phyloP scores from a whole-genome alignment of 1,140 invertebrate species.

The Drosophila kepulauana region DNA sequence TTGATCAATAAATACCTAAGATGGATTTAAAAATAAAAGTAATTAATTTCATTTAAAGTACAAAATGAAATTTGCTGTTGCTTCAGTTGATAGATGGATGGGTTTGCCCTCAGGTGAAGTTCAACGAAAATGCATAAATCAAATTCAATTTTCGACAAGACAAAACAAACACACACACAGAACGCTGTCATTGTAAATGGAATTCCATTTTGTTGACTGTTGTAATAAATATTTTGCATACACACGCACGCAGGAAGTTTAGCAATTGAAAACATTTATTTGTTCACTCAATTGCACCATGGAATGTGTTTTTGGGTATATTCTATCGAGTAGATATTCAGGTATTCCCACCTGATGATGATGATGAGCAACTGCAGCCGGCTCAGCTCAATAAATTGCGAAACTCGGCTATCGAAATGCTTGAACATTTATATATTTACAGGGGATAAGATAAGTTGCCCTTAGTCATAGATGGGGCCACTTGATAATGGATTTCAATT shows the following conservation, averaged over 20 bases:
- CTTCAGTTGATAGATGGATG: neutral
- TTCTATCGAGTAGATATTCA: too few relatives aligned
- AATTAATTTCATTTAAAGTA: too few relatives aligned
- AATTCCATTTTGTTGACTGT: conserved; percentile 60
- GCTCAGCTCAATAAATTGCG: neutral
- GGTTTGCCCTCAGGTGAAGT: neutral
- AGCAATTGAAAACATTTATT: conserved; percentile 39
- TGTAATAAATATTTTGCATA: conserved; percentile 40
- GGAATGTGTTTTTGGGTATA: neutral
- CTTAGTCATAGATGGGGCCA: neutral
- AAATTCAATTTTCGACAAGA: conserved; percentile 12
- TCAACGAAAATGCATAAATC: conserved; percentile 19
- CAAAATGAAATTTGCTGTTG: too few relatives aligned
- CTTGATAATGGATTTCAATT: conserved; percentile 18
- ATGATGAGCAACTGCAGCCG: conserved; percentile 24
- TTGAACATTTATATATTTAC: neutral
- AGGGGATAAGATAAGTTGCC: too few relatives aligned
- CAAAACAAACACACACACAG: neutral
- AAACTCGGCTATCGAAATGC: conserved; percentile 1
- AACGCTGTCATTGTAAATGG: conserved; percentile 43
- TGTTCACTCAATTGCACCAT: conserved; percentile 50
- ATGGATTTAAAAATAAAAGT: too few relatives aligned
- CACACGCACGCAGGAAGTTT: conserved; percentile 41
- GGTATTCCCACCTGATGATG: too few relatives aligned
- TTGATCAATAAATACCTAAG: too few relatives aligned